Percentiles rank a stretch among this genome's conserved stretches.
These are phyloP conservation scores for Chrysodeixis includens DNA, from an alignment of 2,888 invertebrate genomes.

Conservation along the genomic window DNA sequence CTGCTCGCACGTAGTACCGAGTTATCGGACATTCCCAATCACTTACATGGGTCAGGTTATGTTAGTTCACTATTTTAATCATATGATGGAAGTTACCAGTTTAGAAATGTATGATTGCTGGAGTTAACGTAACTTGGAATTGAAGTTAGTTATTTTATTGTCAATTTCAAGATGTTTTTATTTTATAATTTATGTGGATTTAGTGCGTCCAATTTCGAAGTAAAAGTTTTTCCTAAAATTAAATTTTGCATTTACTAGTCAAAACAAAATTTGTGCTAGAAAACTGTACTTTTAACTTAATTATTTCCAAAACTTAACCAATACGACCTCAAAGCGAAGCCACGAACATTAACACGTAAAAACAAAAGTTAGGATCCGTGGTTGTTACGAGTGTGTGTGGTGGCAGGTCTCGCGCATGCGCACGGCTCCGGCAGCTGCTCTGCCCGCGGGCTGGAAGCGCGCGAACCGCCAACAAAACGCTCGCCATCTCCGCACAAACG, in stretches of 20 bases:
- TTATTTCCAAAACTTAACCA: not conserved
- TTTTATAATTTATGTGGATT: no score
- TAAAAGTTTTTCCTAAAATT: not conserved
- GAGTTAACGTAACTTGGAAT: not conserved
- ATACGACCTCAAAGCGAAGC: slow-evolving; percentile 16
- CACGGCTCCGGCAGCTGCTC: slow-evolving; percentile 55
- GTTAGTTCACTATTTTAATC: not conserved
- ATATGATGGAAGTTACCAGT: no score
- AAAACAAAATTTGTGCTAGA: not conserved
- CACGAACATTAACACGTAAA: slow-evolving; percentile 28
- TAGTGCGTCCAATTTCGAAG: no score
- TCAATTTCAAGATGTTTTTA: no score
- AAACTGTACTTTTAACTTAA: not conserved
- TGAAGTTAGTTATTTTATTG: no score
- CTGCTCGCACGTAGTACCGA: slow-evolving; percentile 19
- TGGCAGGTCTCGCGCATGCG: slow-evolving; percentile 66
- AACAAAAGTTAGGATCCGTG: slow-evolving; percentile 49
- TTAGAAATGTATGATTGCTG: no score
- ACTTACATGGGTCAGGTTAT: slow-evolving; percentile 9
- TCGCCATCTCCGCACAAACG: slow-evolving; percentile 66
- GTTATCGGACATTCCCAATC: slow-evolving; percentile 7
- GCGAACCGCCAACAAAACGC: slow-evolving; percentile 66
- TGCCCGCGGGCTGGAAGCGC: slow-evolving; percentile 59
- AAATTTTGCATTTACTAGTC: not conserved
- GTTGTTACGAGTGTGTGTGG: slow-evolving; percentile 47